Evolutionary conservation across 2,113 vertebrate genomes (phyloP), one percentile per base, ranked within the genome.

Genomic region (Tetrao urogallus): DNA sequence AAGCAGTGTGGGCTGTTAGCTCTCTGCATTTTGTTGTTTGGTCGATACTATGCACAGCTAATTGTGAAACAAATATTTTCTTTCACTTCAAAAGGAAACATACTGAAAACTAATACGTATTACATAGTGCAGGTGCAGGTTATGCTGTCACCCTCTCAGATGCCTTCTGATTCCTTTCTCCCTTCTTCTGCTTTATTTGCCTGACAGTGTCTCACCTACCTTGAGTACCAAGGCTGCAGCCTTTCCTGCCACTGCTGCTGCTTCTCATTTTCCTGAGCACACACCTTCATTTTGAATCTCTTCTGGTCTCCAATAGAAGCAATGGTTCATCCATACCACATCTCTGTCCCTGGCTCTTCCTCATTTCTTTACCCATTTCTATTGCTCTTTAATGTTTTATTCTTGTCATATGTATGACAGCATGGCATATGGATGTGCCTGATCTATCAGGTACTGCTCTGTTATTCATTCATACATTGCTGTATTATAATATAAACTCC

Each of bases 351-450:
- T 24, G 19, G 52, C 43, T 93, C 78, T 43, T 43, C 84, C 57
- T 75, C 47, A 52, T 32, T 88, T 90, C 76, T 84, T 90, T 65
- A 69, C 28, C 13, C 22, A 11, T 12, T 88, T 86, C 61, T 27
- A n/a, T 34, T 83, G 76, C 65, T 43, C 32, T 77, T 80, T 47
- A 77, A 78, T 86, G 61, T 75, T 86, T 71, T 94, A 47, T 74
- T 95, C 52, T 50, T 83, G 67, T 60, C 38, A 10, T 88, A 88
- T 96, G 93, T 91, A 83, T 96, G 82, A 22, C 64, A 81, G 45
- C 34, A 75, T 79, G 67, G 73, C 73, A 81, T 45, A 21, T 36
- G 69, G 52, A 72, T 86, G 42, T 93, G 56, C 15, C 28, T 18
- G 9, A 92, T 93, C 88, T 90, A 86, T 88, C 47, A 83, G 64